Conservation (phyloP, 2,113 vertebrate species). For the Mugil cephalus region DNA sequence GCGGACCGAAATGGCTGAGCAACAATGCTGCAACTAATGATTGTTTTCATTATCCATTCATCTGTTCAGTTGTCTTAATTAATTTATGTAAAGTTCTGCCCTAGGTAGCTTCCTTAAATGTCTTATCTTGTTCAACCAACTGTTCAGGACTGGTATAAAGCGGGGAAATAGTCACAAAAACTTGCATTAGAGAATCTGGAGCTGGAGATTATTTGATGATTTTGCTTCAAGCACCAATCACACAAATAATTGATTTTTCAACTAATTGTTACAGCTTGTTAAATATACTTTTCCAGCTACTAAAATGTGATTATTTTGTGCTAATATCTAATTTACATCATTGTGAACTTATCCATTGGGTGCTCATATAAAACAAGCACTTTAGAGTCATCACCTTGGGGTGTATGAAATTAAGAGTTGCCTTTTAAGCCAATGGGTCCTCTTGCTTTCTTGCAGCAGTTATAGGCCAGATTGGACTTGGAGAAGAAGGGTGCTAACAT, state of each 20-base stretch:
- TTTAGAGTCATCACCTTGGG: no score
- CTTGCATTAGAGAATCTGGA: background rate
- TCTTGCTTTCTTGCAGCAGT: no score
- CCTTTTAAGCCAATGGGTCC: no score
- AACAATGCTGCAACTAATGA: background rate
- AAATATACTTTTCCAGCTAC: background rate
- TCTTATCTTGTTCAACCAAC: background rate
- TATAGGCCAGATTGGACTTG: no score
- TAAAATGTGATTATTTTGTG: no score
- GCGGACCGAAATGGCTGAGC: background rate
- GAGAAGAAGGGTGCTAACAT: no score
- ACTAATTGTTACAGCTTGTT: background rate
- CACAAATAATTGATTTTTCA: background rate
- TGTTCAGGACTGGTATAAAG: background rate
- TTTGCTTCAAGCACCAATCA: background rate
- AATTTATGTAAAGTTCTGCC: background rate
- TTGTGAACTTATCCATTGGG: no score
- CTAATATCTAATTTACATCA: no score
- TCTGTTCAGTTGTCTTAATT: constrained; percentile 13
- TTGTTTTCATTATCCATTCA: background rate
- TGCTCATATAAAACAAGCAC: no score
- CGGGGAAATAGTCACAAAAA: background rate
- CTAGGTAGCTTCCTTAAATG: background rate
- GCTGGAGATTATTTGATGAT: background rate
- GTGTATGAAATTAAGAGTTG: no score